phyloP scores from a whole-genome alignment of 2,113 vertebrate genomes.

The Falco punctatus region DNA sequence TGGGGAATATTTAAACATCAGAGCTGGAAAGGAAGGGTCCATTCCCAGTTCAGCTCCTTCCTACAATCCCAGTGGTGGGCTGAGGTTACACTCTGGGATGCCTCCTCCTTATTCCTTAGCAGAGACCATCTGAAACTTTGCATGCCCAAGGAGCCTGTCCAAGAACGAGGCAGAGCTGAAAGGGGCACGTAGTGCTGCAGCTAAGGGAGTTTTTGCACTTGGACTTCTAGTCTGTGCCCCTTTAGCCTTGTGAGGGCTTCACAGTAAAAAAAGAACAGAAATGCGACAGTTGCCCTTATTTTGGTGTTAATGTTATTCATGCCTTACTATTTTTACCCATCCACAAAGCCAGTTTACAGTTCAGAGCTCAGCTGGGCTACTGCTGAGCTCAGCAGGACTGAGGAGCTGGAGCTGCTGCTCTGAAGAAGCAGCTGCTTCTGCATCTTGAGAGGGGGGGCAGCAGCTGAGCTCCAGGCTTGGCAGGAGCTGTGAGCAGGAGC shows the following conservation, averaged over 20 bases:
- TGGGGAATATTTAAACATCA: neutral
- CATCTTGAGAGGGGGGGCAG: neutral
- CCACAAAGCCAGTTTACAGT: neutral
- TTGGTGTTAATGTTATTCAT: neutral
- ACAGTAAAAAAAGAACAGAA: neutral
- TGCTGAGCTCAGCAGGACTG: slow-evolving; percentile 38
- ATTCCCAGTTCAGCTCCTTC: neutral
- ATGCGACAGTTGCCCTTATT: neutral
- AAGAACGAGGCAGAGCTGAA: neutral
- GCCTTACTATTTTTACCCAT: neutral
- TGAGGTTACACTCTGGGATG: neutral
- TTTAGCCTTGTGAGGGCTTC: neutral
- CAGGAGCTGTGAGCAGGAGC: neutral
- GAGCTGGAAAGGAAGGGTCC: neutral
- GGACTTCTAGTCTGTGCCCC: neutral
- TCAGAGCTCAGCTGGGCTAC: slow-evolving; percentile 36
- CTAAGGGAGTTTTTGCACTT: neutral
- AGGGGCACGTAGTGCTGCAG: neutral
- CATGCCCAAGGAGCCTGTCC: neutral
- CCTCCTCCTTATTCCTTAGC: neutral
- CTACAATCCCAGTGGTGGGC: neutral
- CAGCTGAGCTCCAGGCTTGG: neutral
- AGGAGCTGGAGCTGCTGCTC: neutral
- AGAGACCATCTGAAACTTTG: neutral
- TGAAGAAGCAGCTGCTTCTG: neutral